Evolutionary conservation across 2,113 vertebrate genomes (phyloP).

Genomic region (Mobula hypostoma): DNA sequence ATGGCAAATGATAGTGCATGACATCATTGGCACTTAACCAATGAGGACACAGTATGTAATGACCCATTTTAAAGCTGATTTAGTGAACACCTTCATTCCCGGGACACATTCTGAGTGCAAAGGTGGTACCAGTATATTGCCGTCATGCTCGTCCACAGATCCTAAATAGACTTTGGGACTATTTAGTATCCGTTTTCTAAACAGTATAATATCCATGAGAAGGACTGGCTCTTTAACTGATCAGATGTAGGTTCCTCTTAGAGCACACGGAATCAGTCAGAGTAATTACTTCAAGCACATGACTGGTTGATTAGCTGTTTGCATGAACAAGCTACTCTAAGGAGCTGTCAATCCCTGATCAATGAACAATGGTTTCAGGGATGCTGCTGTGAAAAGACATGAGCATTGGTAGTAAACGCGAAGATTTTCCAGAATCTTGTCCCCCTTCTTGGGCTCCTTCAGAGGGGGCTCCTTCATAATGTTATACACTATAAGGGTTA

Average conservation of each 20-base stretch:
- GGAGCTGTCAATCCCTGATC: background rate
- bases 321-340: background rate
- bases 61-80: too few species aligned
- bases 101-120: too few species aligned
- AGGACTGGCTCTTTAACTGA: background rate
- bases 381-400: background rate
- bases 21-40: too few species aligned
- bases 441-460: background rate
- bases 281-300: background rate
- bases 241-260: too few species aligned
- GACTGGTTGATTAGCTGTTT: too few species aligned
- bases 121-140: too few species aligned
- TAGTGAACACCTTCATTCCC: too few species aligned
- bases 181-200: background rate
- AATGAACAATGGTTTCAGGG: background rate
- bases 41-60: too few species aligned
- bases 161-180: background rate
- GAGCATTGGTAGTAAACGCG: background rate
- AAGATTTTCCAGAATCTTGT: background rate
- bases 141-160: background rate
- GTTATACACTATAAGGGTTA: background rate
- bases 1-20: too few species aligned
- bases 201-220: background rate
- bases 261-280: background rate
- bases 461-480: background rate